These are phyloP conservation scores for Euwallacea similis DNA, from an alignment of 1,140 invertebrate genomes.

Conservation along the genomic window DNA sequence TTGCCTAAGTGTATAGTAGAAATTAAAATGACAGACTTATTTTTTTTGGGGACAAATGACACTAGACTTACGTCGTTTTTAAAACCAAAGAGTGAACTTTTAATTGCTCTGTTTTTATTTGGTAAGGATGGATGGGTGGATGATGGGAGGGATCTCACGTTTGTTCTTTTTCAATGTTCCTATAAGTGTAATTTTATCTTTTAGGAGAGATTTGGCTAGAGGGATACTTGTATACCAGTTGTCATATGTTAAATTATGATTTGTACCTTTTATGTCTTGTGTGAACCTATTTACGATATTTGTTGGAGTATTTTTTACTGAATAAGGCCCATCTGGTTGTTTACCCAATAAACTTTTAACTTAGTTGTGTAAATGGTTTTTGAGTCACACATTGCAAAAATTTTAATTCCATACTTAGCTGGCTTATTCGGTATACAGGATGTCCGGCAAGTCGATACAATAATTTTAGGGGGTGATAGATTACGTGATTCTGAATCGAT, in stretches of 20 bases:
- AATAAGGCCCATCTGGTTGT: conserved; percentile 43
- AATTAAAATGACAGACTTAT: conserved; percentile 39
- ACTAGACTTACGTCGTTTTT: conserved; percentile 40
- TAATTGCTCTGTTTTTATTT: conserved; percentile 36
- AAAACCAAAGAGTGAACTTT: conserved; percentile 46
- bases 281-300: conserved; percentile 44
- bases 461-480: no score
- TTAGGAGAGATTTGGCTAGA: conserved; percentile 41
- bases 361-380: conserved; percentile 22
- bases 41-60: conserved; percentile 46
- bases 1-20: not conserved
- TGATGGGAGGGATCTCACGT: conserved; percentile 45
- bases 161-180: conserved; percentile 51
- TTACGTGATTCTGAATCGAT: no score
- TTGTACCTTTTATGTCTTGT: conserved; percentile 39
- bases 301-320: conserved; percentile 33
- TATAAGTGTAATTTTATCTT: conserved; percentile 47
- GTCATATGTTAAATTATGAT: conserved; percentile 47
- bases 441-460: no score
- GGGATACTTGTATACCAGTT: conserved; percentile 47
- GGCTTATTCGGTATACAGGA: not conserved
- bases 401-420: conserved; percentile 50
- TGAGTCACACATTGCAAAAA: conserved; percentile 24
- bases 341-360: conserved; percentile 49
- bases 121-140: no score